These are phyloP conservation scores for Erythrolamprus reginae DNA, from an alignment of 2,113 vertebrate genomes.

Conservation along the genomic window DNA sequence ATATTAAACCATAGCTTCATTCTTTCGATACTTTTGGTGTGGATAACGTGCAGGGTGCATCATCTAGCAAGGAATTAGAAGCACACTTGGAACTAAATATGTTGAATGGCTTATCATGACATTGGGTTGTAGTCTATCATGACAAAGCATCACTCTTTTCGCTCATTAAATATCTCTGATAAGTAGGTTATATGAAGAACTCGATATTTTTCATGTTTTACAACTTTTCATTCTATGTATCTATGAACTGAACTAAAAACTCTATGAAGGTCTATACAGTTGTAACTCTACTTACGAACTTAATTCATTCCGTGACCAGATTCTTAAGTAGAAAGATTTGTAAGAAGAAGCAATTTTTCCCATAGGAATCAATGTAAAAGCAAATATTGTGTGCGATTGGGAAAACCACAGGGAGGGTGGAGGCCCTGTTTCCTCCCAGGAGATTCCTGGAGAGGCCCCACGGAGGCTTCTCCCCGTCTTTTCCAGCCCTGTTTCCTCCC, in stretches of 20 bases:
- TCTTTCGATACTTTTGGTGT: not conserved
- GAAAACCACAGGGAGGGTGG: too few relatives aligned
- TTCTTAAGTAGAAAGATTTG: too few relatives aligned
- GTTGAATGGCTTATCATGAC: not conserved
- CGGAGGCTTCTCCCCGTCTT: too few relatives aligned
- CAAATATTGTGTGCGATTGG: too few relatives aligned
- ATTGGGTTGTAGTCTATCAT: not conserved
- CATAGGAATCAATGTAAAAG: too few relatives aligned
- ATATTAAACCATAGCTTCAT: not conserved
- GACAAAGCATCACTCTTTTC: not conserved
- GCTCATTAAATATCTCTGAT: constrained; percentile 8
- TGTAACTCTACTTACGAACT: too few relatives aligned
- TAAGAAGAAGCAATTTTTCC: too few relatives aligned
- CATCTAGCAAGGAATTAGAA: not conserved
- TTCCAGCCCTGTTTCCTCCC: too few relatives aligned
- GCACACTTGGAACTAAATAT: not conserved
- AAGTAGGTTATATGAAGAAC: not conserved
- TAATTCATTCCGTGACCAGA: too few relatives aligned
- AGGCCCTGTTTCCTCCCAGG: too few relatives aligned
- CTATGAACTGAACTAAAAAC: not conserved
- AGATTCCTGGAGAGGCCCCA: too few relatives aligned
- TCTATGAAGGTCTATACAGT: not conserved
- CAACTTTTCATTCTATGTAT: not conserved
- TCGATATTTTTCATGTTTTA: constrained; percentile 12
- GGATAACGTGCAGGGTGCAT: not conserved